These are phyloP conservation scores for Xiphophorus couchianus DNA, from an alignment of 2,113 vertebrate species.

Conservation along the genomic window DNA sequence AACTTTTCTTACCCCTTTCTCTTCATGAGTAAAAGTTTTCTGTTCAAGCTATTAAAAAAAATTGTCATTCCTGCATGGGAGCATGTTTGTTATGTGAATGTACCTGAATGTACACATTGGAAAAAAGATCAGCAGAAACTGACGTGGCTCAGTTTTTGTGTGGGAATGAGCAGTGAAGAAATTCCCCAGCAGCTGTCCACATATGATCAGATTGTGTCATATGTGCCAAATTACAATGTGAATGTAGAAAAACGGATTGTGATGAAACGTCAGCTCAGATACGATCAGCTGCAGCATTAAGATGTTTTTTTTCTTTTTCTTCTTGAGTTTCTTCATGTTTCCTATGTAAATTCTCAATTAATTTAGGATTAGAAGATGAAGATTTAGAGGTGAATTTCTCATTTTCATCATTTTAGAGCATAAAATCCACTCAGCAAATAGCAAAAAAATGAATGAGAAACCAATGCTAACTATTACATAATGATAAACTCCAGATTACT, in stretches of 20 bases:
- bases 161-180: conserved; percentile 34
- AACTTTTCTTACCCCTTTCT: background rate
- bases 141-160: conserved; percentile 56
- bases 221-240: conserved; percentile 48
- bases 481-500: too few species aligned
- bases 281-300: background rate
- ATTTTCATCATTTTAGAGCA: background rate
- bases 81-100: conserved; percentile 74
- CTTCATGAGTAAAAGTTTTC: conserved; percentile 20
- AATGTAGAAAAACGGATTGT: conserved; percentile 22
- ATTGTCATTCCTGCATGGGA: conserved; percentile 68
- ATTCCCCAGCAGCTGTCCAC: conserved; percentile 17
- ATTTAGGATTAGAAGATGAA: background rate
- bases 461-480: too few species aligned
- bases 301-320: background rate
- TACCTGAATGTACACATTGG: conserved; percentile 60
- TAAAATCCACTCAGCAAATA: background rate
- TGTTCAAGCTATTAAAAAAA: conserved; percentile 24
- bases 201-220: conserved; percentile 71
- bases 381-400: background rate
- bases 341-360: background rate
- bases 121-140: conserved; percentile 58
- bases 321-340: background rate
- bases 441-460: too few species aligned
- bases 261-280: background rate